Conservation (phyloP, 2,888 invertebrate species). For the Tipula confusa region DNA sequence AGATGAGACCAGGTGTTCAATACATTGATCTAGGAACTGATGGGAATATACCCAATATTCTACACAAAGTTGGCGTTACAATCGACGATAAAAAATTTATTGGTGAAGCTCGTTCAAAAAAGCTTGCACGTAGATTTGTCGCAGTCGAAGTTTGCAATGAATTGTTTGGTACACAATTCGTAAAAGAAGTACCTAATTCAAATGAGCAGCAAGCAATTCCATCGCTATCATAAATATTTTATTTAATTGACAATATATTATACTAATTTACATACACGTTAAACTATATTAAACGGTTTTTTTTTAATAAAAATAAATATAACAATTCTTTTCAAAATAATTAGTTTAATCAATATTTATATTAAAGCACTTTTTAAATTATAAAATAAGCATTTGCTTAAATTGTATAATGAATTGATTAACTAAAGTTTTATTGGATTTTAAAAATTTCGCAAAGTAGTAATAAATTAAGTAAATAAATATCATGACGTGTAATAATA, state of each 20-base stretch:
- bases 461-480: no score
- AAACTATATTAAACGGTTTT: neutral
- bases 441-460: no score
- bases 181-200: neutral
- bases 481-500: no score
- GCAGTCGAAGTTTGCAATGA: slow-evolving; percentile 57
- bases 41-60: slow-evolving; percentile 62
- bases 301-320: neutral
- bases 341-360: neutral
- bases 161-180: slow-evolving; percentile 45
- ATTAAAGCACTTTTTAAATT: neutral
- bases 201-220: neutral
- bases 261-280: no score
- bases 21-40: slow-evolving; percentile 56
- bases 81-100: slow-evolving; percentile 60
- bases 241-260: neutral
- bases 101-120: slow-evolving; percentile 63
- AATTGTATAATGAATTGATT: neutral
- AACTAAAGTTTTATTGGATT: no score
- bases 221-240: neutral
- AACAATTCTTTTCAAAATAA: neutral
- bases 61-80: slow-evolving; percentile 63
- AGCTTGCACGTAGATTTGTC: slow-evolving; percentile 62
- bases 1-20: slow-evolving; percentile 65
- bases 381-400: neutral